A percentile compares a stretch with the other conserved stretches of the same genome.
Evolutionary conservation across 2,113 vertebrate genomes (phyloP).

Genomic region (Pseudolaguvia tuberculata): DNA sequence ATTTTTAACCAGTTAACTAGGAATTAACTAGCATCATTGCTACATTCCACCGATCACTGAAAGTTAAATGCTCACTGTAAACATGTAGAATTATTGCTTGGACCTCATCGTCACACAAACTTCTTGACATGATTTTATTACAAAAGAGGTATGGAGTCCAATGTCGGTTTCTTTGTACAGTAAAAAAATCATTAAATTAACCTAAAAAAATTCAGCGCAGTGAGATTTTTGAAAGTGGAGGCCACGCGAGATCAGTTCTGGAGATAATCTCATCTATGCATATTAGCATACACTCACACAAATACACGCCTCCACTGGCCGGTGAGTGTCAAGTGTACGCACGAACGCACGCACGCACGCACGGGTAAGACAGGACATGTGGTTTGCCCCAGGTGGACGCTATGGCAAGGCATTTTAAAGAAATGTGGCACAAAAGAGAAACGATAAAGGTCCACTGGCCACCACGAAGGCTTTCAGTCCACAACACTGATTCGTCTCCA

Average conservation of each 20-base stretch:
- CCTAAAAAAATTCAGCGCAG: conserved; percentile 64
- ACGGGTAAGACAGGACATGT: conserved; percentile 20
- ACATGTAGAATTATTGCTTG: neutral
- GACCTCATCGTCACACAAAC: conserved; percentile 11
- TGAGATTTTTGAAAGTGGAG: conserved; percentile 61
- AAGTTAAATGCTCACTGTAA: neutral
- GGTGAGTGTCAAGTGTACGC: conserved; percentile 63
- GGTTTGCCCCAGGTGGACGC: conserved; percentile 53
- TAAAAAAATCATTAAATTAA: conserved; percentile 79
- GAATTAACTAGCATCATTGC: too few species aligned
- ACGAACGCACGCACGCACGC: conserved; percentile 39
- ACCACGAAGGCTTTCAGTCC: conserved; percentile 18
- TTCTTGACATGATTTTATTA: conserved; percentile 73
- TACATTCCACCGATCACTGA: neutral
- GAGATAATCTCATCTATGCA: conserved; percentile 33
- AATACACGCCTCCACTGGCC: conserved; percentile 57
- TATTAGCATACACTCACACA: conserved; percentile 40
- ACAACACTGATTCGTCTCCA: conserved; percentile 57
- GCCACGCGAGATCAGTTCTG: conserved; percentile 48
- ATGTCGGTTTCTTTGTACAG: conserved; percentile 74
- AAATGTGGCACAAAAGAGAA: conserved; percentile 45
- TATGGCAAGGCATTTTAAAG: conserved; percentile 50
- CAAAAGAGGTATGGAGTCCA: conserved; percentile 72
- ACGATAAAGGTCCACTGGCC: conserved; percentile 31
- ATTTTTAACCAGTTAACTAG: neutral